Percentiles rank a stretch among this genome's conserved stretches.
Conservation (phyloP, 2,113 vertebrate species). For the Nerophis ophidion region DNA sequence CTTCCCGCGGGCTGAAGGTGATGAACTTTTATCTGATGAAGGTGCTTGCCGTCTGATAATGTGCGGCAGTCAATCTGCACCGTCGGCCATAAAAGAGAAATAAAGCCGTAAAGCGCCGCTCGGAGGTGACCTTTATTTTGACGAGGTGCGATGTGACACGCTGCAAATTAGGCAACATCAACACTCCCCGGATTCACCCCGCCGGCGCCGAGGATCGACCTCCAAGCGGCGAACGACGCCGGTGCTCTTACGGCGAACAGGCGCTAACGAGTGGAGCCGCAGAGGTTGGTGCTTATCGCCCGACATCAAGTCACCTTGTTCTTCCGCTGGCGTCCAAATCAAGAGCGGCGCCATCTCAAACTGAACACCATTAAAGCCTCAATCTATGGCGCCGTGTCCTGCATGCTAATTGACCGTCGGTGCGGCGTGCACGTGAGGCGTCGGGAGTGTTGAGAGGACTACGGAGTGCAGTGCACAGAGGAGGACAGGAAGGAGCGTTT, state of each 20-base stretch:
- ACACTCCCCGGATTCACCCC: slow-evolving; percentile 32
- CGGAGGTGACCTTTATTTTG: slow-evolving; percentile 52
- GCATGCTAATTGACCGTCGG: slow-evolving; percentile 37
- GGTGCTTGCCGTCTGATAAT: slow-evolving; percentile 4
- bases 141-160: slow-evolving; percentile 28
- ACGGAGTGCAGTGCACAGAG: background rate
- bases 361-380: slow-evolving; percentile 61
- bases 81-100: slow-evolving; percentile 37
- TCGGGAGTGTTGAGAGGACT: background rate
- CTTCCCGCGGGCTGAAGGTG: slow-evolving; percentile 4
- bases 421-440: background rate
- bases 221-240: slow-evolving; percentile 10
- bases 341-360: slow-evolving; percentile 48
- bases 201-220: slow-evolving; percentile 25
- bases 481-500: slow-evolving; percentile 17
- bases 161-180: slow-evolving; percentile 43
- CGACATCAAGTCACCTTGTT: slow-evolving; percentile 70
- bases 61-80: slow-evolving; percentile 6
- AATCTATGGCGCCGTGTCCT: slow-evolving; percentile 18
- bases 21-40: slow-evolving; percentile 7
- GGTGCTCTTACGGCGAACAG: slow-evolving; percentile 28
- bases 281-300: slow-evolving; percentile 61
- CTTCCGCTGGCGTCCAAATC: slow-evolving; percentile 43
- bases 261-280: slow-evolving; percentile 9
- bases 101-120: slow-evolving; percentile 35